phyloP scores from a whole-genome alignment of 1,140 invertebrate species.

The Oreohelix idahoensis region DNA sequence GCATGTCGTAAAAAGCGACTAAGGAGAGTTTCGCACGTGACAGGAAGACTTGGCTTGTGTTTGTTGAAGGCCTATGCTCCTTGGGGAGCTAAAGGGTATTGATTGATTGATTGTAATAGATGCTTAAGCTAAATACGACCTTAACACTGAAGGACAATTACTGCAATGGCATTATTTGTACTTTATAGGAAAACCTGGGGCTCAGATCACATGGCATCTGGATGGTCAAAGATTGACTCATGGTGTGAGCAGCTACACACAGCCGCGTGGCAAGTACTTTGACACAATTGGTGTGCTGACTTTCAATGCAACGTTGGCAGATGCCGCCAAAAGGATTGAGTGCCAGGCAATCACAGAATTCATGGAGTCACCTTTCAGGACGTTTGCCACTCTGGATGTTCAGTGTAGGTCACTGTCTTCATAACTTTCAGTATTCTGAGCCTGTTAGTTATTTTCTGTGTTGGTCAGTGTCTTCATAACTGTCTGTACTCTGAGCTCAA shows the following conservation, averaged over 20 bases:
- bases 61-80: too few species aligned
- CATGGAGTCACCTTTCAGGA: conserved; percentile 58
- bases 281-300: conserved; percentile 86
- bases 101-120: too few species aligned
- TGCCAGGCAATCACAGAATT: conserved; percentile 78
- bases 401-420: conserved; percentile 66
- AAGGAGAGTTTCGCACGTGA: too few species aligned
- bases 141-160: too few species aligned
- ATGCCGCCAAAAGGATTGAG: conserved; percentile 91
- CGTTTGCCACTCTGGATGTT: conserved; percentile 68
- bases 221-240: conserved; percentile 48
- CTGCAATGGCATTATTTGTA: neutral
- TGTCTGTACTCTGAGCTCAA: too few species aligned
- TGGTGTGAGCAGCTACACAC: conserved; percentile 45
- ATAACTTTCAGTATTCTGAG: too few species aligned
- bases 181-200: conserved; percentile 86
- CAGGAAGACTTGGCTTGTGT: too few species aligned
- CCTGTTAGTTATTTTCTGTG: too few species aligned
- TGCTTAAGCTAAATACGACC: too few species aligned
- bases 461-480: too few species aligned
- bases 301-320: conserved; percentile 82
- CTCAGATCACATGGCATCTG: conserved; percentile 77
- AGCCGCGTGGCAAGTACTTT: conserved; percentile 76
- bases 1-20: too few species aligned
- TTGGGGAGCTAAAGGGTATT: too few species aligned